These are phyloP conservation scores for Irena cyanogastra DNA, from an alignment of 2,113 vertebrate species.

Conservation along the genomic window DNA sequence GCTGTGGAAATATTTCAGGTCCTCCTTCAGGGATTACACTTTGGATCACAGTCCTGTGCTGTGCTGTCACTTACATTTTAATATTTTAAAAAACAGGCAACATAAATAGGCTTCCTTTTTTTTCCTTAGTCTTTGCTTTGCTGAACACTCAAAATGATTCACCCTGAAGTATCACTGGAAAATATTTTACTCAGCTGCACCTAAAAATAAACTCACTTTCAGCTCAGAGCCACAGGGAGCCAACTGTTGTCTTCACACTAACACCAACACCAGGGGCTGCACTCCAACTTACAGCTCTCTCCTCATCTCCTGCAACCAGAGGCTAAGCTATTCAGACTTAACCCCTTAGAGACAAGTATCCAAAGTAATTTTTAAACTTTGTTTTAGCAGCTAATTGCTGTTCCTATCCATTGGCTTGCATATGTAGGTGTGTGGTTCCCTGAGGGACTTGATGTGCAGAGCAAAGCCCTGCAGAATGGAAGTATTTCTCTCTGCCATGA, in stretches of 20 bases:
- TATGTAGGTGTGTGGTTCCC: background rate
- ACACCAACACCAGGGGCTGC: background rate
- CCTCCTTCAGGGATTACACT: background rate
- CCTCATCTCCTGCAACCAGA: background rate
- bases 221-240: background rate
- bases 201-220: constrained; percentile 30
- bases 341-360: background rate
- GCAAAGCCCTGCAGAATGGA: background rate
- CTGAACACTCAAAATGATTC: background rate
- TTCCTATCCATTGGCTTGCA: background rate
- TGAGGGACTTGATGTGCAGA: background rate
- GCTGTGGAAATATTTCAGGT: background rate
- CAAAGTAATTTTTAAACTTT: background rate
- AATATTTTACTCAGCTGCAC: constrained; percentile 1
- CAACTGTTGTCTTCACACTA: background rate
- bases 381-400: background rate
- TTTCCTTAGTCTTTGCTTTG: background rate
- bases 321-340: background rate
- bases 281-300: background rate
- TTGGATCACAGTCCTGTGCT: background rate
- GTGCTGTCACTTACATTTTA: background rate
- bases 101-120: background rate
- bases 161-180: background rate
- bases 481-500: background rate
- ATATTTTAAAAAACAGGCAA: background rate